Percentiles rank a stretch among this genome's conserved stretches.
Evolutionary conservation across 1,140 invertebrate genomes (phyloP).

Genomic region (Antheraea pernyi): DNA sequence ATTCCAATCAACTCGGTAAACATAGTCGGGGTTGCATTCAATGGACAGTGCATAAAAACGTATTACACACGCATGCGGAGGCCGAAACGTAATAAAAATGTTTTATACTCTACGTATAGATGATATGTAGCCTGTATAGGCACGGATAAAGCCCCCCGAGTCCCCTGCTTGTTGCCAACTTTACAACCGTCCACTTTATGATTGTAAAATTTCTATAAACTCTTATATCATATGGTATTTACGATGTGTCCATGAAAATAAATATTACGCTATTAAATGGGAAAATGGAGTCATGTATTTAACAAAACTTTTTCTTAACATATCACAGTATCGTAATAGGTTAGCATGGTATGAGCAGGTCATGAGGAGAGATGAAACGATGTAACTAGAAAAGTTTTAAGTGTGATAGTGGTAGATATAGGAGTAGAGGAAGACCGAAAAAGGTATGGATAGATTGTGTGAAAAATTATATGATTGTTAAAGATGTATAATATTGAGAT

Average conservation of each 20-base stretch:
- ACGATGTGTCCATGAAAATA: background rate
- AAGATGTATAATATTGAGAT: too few species aligned
- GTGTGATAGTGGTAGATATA: too few species aligned
- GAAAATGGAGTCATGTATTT: background rate
- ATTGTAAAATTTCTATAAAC: constrained; percentile 73
- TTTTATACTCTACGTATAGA: constrained; percentile 54
- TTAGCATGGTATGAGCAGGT: too few species aligned
- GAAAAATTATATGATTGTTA: too few species aligned
- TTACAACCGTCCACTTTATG: constrained; percentile 65
- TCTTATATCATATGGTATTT: constrained; percentile 14
- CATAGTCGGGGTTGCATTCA: constrained; percentile 28
- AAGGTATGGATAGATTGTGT: too few species aligned
- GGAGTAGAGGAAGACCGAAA: too few species aligned
- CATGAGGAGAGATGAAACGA: too few species aligned
- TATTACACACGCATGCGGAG: constrained; percentile 39
- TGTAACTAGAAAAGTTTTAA: too few species aligned
- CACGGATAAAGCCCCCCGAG: constrained; percentile 56
- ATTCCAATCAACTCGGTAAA: constrained; percentile 75
- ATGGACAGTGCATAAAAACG: constrained; percentile 31
- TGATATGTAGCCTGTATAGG: constrained; percentile 17
- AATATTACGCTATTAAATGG: constrained; percentile 5
- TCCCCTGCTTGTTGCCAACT: constrained; percentile 44
- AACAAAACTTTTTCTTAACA: background rate
- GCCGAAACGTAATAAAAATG: constrained; percentile 56
- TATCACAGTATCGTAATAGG: too few species aligned